Evolutionary conservation across 1,140 invertebrate genomes (phyloP).

Genomic region (Lepeophtheirus salmonis): DNA sequence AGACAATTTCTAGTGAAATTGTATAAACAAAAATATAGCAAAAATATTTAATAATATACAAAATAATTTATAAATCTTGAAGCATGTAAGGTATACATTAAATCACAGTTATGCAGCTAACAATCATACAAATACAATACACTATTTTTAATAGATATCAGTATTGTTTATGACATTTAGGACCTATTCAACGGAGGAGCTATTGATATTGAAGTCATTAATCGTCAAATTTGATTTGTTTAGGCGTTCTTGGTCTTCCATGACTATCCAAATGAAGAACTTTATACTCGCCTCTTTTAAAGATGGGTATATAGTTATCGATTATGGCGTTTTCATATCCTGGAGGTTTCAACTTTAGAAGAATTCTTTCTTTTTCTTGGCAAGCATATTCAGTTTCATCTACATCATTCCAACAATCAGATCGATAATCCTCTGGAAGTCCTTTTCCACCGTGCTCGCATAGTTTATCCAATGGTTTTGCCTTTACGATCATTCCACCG

Average conservation of each 20-base stretch:
- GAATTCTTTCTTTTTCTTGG: constrained; percentile 19
- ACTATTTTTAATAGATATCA: too few species aligned
- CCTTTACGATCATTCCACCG: constrained; percentile 33
- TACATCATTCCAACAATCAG: constrained; percentile 27
- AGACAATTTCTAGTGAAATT: too few species aligned
- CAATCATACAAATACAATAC: too few species aligned
- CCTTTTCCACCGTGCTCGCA: constrained; percentile 48
- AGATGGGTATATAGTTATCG: constrained; percentile 18
- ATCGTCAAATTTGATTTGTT: background rate
- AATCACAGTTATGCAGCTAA: too few species aligned
- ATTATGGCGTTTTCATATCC: constrained; percentile 17
- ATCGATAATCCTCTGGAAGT: constrained; percentile 25
- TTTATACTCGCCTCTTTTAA: constrained; percentile 10
- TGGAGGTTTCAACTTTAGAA: constrained; percentile 10
- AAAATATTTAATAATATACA: too few species aligned
- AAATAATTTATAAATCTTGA: too few species aligned
- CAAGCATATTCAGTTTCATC: constrained; percentile 28
- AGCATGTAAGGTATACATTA: too few species aligned
- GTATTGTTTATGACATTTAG: too few species aligned
- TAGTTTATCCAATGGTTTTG: constrained; percentile 45
- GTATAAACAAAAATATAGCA: too few species aligned
- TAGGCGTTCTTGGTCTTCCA: constrained; percentile 2
- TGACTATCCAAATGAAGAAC: background rate
- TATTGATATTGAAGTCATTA: background rate
- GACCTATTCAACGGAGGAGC: too few species aligned